Evolutionary conservation across 2,797 vertebrate species (phyloP), one percentile per base, ranked within the genome.

Genomic region (Eremophila alpestris): DNA sequence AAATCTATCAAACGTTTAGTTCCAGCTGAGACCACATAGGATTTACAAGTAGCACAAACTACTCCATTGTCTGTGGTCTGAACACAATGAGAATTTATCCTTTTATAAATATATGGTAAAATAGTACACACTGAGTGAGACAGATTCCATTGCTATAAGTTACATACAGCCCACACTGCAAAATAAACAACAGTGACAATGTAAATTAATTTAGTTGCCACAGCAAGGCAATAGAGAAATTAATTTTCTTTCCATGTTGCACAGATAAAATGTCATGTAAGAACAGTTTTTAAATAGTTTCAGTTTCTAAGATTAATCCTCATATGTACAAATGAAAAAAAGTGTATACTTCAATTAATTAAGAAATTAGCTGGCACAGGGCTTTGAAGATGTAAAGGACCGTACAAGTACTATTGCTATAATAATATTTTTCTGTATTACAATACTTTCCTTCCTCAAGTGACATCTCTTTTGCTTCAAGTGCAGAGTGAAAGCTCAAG

Each of bases 391-490:
- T 40, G 46, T 36, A 74, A 75, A 79, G 34, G 40, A 71, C 63
- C 76, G 32, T 38, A 73, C 7, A 63, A 92, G 78, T 82, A 54
- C 26, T 82, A 59, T 70, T 73, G 49, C 51, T 70, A n/a, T 55
- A 77, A 69, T 81, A 95, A 91, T 86, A 81, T 88, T 96, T 94
- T 93, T 65, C 63, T 64, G 24, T 79, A 89, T 88, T 76, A 76
- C 23, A 70, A 16, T 83, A 79, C 26, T 87, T 74, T 73, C 56
- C 52, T 80, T 87, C 49, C 54, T 85, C 71, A 95, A 83, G 64
- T 71, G 62, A 74, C 43, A 90, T 64, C n/a, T 56, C 68, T 87
- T 85, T 41, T 89, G 23, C 40, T 68, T n/a, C 29, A 87, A 92
- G 75, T 73, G 38, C 34, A 81, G 23, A 89, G 21, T 52, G 34